Base-by-base conservation (phyloP, 2,113 vertebrate genomes). In the Acrocephalus kingi region DNA sequence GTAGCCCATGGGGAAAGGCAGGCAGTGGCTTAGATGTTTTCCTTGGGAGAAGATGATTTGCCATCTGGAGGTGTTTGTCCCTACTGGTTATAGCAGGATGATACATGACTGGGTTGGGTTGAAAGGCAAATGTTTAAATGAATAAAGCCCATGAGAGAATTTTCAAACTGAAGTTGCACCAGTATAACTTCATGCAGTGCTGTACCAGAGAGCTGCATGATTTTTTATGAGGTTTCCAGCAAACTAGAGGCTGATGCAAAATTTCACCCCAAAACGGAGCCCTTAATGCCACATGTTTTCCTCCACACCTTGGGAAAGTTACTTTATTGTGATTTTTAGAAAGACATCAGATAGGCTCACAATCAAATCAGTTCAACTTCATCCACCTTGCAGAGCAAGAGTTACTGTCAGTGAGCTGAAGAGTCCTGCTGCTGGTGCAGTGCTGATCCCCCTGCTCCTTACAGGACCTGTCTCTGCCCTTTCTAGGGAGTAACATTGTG, bases 191-290 rank as follows among this genome's bases (percentile, higher is more conserved):
- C 0, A 4, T 77, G 35, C 56, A 71, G 35, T 14, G 51, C 23
- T 3, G 3, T 11, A 33, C 45, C 22, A 68, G 55, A 27, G 22
- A 1, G 0, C 15, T 33, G 55, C 15, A n/a, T n/a, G 16, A 27
- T 49, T 81, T 63, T 62, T 81, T 1, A 31, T n/a, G 6, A 45
- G 13, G 11, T 83, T 93, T 73, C 49, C 85, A 93, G 54, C 23
- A 87, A 92, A 74, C 41, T 30, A 31, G 45, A 81, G 11, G 21
- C 23, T 89, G 49, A 41, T 1, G 1, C 28, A 88, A 79, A 51
- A 48, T 15, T 68, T 30, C 28, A 49, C 18, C 23, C 25, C 49
- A 68, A 74, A 84, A 75, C 2, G 1, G 30, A 73, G 22, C 16
- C 11, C 23, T 54, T 54, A 69, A 28, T 41, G 54, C 41, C 54